A percentile compares a stretch with the other conserved stretches of the same genome.
phyloP scores from a whole-genome alignment of 2,888 invertebrate genomes.

The Chloromyia formosa region DNA sequence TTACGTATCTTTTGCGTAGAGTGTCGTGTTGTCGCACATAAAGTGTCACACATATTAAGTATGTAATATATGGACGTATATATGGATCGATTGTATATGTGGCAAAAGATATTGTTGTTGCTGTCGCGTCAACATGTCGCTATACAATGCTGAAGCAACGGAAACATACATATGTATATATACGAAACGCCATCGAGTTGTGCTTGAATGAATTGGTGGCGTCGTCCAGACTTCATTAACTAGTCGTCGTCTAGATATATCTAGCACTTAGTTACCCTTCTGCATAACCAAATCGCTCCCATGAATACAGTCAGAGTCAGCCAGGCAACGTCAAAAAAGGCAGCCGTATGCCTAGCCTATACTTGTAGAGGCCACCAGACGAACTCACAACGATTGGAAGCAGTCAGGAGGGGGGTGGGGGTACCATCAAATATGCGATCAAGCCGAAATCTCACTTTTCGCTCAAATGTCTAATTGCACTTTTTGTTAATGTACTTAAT shows the following conservation, averaged over 20 bases:
- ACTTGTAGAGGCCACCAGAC: not conserved
- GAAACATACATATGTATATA: not conserved
- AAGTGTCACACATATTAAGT: not conserved
- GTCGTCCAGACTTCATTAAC: constrained; percentile 33
- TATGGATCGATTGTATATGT: too few relatives aligned
- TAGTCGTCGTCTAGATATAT: not conserved
- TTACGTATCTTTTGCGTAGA: constrained; percentile 13
- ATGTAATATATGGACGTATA: too few relatives aligned
- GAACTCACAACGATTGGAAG: not conserved
- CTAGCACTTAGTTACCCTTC: too few relatives aligned
- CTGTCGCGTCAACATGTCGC: constrained; percentile 24
- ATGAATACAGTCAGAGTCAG: too few relatives aligned
- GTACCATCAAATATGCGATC: not conserved
- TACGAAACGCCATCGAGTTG: constrained; percentile 12
- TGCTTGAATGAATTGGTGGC: constrained; percentile 17
- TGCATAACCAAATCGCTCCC: too few relatives aligned
- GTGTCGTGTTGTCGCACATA: not conserved
- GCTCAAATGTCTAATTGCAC: constrained; percentile 31
- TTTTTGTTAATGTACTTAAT: constrained; percentile 19
- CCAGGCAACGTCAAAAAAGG: too few relatives aligned
- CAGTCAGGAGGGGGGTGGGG: not conserved
- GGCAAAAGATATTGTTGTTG: constrained; percentile 25
- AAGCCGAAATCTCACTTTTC: constrained; percentile 25
- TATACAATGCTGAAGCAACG: constrained; percentile 7
- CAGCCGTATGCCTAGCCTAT: too few relatives aligned